phyloP scores from a whole-genome alignment of 2,113 vertebrate genomes.

The Tachuris rubrigastra region DNA sequence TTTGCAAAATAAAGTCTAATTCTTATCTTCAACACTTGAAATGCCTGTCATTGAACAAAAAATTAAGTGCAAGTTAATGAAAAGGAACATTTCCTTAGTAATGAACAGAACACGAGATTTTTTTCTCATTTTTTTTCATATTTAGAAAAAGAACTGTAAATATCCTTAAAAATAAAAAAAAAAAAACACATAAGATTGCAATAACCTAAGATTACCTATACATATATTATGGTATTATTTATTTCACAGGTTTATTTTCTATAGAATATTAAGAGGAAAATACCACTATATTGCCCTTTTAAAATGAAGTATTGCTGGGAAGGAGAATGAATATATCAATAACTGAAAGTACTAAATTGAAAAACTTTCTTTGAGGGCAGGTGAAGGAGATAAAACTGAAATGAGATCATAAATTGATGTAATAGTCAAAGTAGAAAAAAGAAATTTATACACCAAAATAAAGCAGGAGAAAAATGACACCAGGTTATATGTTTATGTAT shows the following conservation, averaged over 20 bases:
- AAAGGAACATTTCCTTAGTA: not conserved
- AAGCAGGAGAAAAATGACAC: not conserved
- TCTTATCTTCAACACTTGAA: not conserved
- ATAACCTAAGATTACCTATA: not conserved
- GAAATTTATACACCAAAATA: not conserved
- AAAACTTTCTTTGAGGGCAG: constrained; percentile 1
- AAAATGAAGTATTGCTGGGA: not conserved
- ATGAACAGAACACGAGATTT: not conserved
- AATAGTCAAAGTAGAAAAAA: not conserved
- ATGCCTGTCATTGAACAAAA: not conserved
- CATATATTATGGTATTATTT: not conserved
- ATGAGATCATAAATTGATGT: not conserved
- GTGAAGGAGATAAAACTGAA: constrained; percentile 24
- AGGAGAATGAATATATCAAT: not conserved
- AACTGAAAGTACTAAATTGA: not conserved
- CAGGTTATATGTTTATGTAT: not conserved
- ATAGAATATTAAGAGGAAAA: not conserved
- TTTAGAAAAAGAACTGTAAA: not conserved
- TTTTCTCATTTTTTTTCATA: not conserved
- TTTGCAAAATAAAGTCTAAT: not conserved
- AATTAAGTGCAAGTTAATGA: not conserved
- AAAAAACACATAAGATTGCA: not conserved
- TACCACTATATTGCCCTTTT: not conserved
- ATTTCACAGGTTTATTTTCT: not conserved
- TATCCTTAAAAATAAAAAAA: not conserved